phyloP scores from a whole-genome alignment of 2,888 invertebrate genomes.

The Choreutis nemorana region DNA sequence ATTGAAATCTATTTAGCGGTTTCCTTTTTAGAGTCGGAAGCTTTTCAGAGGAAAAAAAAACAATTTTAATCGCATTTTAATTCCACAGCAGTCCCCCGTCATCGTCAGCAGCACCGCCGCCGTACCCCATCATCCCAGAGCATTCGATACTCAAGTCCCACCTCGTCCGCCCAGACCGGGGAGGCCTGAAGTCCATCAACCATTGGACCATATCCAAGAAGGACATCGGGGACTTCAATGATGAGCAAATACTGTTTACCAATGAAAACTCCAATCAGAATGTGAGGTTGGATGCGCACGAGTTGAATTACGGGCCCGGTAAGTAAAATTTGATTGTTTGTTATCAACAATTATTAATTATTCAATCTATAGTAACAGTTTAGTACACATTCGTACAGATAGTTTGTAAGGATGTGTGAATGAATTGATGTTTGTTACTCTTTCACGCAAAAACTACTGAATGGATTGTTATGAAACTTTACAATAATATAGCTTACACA shows the following conservation, averaged over 20 bases:
- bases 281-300: constrained; percentile 34
- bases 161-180: constrained; percentile 30
- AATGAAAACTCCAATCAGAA: constrained; percentile 45
- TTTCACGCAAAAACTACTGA: no score
- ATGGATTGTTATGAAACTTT: no score
- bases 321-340: constrained; percentile 10
- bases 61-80: constrained; percentile 5
- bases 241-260: constrained; percentile 55
- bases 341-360: background rate
- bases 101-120: constrained; percentile 33
- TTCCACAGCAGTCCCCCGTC: constrained; percentile 37
- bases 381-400: no score
- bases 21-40: no score
- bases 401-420: no score
- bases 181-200: constrained; percentile 32
- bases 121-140: constrained; percentile 44
- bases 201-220: constrained; percentile 62
- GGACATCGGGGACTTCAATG: constrained; percentile 48
- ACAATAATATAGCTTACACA: no score
- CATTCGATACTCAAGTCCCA: constrained; percentile 58
- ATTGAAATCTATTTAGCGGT: no score
- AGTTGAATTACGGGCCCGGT: constrained; percentile 54
- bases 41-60: no score
- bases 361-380: no score
- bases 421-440: no score